Conservation (phyloP, 2,888 invertebrate species). For the Dryobota labecula region DNA sequence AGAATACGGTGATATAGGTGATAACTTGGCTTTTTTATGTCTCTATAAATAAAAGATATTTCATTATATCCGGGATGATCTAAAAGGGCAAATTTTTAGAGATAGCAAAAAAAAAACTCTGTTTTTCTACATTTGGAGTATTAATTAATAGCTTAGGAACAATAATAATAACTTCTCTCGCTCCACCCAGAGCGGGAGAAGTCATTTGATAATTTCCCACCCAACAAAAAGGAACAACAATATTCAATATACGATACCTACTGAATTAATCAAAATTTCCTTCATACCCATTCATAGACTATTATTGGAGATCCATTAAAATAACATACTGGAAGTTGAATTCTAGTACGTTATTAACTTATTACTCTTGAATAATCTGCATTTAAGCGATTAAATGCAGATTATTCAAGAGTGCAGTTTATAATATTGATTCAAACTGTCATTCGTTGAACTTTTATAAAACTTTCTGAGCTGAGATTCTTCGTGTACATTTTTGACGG, state of each 20-base stretch:
- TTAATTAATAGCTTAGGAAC: neutral
- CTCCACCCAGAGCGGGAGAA: too few relatives aligned
- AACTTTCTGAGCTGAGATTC: neutral
- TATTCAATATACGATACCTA: too few relatives aligned
- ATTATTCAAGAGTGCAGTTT: neutral
- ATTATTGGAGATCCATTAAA: neutral
- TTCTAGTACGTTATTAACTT: too few relatives aligned
- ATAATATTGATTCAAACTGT: constrained; percentile 5
- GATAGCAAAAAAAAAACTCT: neutral
- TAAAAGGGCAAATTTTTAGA: neutral
- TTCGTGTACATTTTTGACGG: neutral
- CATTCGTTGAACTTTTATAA: neutral
- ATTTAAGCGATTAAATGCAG: too few relatives aligned
- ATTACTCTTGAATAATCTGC: too few relatives aligned
- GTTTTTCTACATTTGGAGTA: neutral
- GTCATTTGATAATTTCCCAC: too few relatives aligned
- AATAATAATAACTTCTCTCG: too few relatives aligned
- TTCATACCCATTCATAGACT: neutral
- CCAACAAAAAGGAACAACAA: too few relatives aligned
- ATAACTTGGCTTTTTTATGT: constrained; percentile 3
- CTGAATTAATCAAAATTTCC: neutral
- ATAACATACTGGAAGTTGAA: neutral
- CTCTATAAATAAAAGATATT: neutral
- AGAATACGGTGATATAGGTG: neutral
- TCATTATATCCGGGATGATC: constrained; percentile 17